Evolutionary conservation across 2,888 invertebrate species (phyloP).

Genomic region (Drosophila robusta): DNA sequence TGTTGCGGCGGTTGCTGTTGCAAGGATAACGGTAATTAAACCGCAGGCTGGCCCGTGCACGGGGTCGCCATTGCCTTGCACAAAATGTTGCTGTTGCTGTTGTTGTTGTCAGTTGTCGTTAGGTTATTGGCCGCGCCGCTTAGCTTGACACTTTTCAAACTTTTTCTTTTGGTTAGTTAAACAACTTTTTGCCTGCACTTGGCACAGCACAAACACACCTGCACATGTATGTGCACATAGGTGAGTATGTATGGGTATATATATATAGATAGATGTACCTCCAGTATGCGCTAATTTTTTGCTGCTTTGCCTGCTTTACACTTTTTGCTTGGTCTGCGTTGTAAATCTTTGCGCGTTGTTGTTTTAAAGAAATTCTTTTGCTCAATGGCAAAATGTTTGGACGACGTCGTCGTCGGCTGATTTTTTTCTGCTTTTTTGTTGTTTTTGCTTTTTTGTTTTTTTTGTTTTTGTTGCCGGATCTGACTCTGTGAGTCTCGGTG

Average conservation of each 20-base stretch:
- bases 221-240: conserved; percentile 19
- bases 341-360: conserved; percentile 61
- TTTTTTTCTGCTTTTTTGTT: conserved; percentile 25
- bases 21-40: conserved; percentile 78
- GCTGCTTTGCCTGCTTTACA: conserved; percentile 67
- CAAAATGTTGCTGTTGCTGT: conserved; percentile 13
- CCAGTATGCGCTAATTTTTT: conserved; percentile 79
- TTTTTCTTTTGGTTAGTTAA: conserved; percentile 72
- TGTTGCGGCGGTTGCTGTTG: conserved; percentile 26
- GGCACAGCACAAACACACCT: conserved; percentile 26
- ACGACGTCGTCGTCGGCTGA: conserved; percentile 38
- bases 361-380: conserved; percentile 64
- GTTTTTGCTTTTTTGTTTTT: conserved; percentile 12
- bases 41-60: conserved; percentile 55
- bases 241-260: conserved; percentile 3
- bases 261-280: conserved; percentile 52
- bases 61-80: conserved; percentile 69
- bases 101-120: conserved; percentile 39
- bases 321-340: conserved; percentile 72
- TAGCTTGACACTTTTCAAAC: conserved; percentile 78
- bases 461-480: conserved; percentile 52
- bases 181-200: conserved; percentile 62
- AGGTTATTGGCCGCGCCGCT: conserved; percentile 72
- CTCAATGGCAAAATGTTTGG: conserved; percentile 66
- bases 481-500: conserved; percentile 25